Conservation (phyloP, 2,888 invertebrate species). For the Halictus quadricinctus region DNA sequence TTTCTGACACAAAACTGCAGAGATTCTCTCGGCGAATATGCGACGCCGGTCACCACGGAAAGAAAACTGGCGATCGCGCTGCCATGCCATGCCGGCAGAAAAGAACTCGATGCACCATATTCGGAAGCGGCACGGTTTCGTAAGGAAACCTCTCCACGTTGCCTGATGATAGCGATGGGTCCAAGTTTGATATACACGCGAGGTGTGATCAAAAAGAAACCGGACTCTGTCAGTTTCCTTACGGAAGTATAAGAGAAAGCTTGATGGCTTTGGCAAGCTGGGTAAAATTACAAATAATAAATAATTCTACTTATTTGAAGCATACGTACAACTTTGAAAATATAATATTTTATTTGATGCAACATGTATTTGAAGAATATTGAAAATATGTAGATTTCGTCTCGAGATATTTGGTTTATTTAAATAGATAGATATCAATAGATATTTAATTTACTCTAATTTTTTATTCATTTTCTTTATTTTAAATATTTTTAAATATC, state of each 20-base stretch:
- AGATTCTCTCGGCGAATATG: slow-evolving; percentile 26
- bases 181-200: not conserved
- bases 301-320: not conserved
- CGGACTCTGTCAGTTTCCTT: not conserved
- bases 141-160: slow-evolving; percentile 60
- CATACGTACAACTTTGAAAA: not conserved
- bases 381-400: not conserved
- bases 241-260: not conserved
- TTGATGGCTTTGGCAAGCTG: not conserved
- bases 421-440: no score
- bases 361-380: not conserved
- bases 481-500: not conserved
- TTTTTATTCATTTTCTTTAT: not conserved
- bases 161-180: slow-evolving; percentile 35
- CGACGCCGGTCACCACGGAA: slow-evolving; percentile 15
- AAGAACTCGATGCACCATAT: slow-evolving; percentile 73
- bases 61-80: slow-evolving; percentile 48
- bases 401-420: not conserved
- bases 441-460: not conserved
- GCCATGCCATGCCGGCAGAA: slow-evolving; percentile 4
- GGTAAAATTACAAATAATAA: not conserved
- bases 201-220: not conserved
- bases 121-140: slow-evolving; percentile 70
- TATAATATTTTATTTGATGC: not conserved
- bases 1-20: slow-evolving; percentile 34